Evolutionary conservation across 2,888 invertebrate species (phyloP), one percentile per base, ranked within the genome.

Genomic region (Leucoptera coffeella): DNA sequence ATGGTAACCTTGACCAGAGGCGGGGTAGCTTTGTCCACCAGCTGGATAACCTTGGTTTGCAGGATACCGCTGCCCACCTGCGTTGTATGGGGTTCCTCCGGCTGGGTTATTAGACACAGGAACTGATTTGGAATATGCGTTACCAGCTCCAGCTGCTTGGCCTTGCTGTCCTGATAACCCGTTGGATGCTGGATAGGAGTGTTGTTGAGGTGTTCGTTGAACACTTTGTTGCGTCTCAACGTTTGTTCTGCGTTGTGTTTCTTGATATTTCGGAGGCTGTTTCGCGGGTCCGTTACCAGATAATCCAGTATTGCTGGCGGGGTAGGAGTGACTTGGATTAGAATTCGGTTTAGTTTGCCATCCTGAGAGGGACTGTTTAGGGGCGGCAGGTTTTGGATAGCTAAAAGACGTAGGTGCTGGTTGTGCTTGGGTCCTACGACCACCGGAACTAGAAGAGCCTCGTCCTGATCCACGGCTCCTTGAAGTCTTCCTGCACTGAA

Each of bases 391-490:
- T 41, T 62, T 64, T 17, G 62, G 52, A 35, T 53, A 45, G 34
- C 59, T 60, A 9, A 61, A 45, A 1, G 67, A 62, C 23, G 69
- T 65, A 8, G 69, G 65, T 22, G 40, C 52, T 12, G 65, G 64
- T 29, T 55, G 53, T 25, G 60, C n/a, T n/a, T n/a, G n/a, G n/a
- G n/a, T n/a, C n/a, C n/a, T 48, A 30, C 52, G 46, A 2, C 55
- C 42, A 12, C 60, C 48, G 12, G 60, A 53, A 13, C 62, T 45
- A 8, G 60, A 50, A 19, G 23, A 20, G 12, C 28, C 58, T 2
- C n/a, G n/a, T n/a, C 34, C 34, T 3, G 62, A 58, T 31, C 58
- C 48, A n/a, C 65, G 52, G 29, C 61, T 50, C 35, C 49, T 50
- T n/a, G 49, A 44, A 17, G 61, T 53, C 38, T 53, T 58, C 42